Conservation (phyloP, 2,113 vertebrate genomes). For the Sapayoa aenigma region DNA sequence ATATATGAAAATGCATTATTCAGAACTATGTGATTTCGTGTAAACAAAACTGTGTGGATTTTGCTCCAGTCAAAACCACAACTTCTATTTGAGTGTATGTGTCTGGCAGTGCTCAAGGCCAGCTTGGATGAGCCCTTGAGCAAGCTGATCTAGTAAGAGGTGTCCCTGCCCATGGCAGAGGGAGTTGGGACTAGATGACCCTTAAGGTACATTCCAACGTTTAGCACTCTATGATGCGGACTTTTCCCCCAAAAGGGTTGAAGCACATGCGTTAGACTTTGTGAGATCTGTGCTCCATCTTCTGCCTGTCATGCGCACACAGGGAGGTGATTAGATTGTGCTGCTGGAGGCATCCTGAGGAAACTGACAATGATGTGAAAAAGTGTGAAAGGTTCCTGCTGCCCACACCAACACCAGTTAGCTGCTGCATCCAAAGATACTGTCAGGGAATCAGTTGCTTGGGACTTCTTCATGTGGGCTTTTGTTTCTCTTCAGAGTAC, state of each 20-base stretch:
- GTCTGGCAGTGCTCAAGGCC: background rate
- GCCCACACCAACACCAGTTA: background rate
- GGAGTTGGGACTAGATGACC: background rate
- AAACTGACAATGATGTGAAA: background rate
- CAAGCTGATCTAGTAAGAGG: background rate
- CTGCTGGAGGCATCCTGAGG: background rate
- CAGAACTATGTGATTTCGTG: background rate
- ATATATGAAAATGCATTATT: background rate
- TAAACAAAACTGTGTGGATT: background rate
- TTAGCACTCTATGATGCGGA: background rate
- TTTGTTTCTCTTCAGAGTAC: background rate
- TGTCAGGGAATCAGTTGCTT: accelerated
- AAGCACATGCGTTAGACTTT: background rate
- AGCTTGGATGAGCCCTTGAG: background rate
- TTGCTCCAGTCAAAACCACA: background rate
- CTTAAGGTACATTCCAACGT: background rate
- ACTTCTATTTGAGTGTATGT: background rate
- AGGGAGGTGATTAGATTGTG: background rate
- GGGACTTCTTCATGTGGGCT: accelerated
- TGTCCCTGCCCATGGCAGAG: background rate
- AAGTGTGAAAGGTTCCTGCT: background rate
- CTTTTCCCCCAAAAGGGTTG: background rate
- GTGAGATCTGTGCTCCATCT: background rate
- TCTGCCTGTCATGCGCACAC: accelerated
- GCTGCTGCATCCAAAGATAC: background rate